A percentile compares a stretch with the other conserved stretches of the same genome.
Evolutionary conservation across 2,113 vertebrate genomes (phyloP).

Genomic region (Tretioscincus oriximinensis): DNA sequence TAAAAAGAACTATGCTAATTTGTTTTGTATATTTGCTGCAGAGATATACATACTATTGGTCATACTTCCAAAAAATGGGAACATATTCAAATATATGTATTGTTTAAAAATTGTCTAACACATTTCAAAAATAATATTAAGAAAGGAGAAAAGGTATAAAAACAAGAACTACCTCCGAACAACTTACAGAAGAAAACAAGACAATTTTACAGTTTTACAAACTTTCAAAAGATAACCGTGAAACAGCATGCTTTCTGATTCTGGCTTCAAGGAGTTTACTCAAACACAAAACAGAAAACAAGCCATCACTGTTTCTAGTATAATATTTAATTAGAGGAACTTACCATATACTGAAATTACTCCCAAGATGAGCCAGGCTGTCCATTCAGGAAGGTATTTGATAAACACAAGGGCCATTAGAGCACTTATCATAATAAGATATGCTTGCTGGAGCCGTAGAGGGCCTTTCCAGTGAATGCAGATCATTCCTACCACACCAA

Average conservation of each 20-base stretch:
- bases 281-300: not conserved
- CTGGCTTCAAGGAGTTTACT: not conserved
- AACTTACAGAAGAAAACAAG: not conserved
- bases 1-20: too few relatives aligned
- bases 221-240: not conserved
- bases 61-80: not conserved
- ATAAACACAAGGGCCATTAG: constrained; percentile 99
- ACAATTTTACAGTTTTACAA: constrained; percentile 26
- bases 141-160: not conserved
- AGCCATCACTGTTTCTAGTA: not conserved
- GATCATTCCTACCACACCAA: constrained; percentile 98
- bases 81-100: too few relatives aligned
- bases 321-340: constrained; percentile 41
- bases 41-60: not conserved
- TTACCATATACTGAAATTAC: constrained; percentile 98
- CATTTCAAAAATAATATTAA: not conserved
- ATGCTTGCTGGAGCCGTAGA: constrained; percentile 94
- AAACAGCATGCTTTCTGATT: not conserved
- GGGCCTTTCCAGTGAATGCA: constrained; percentile 98
- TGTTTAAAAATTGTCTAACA: not conserved
- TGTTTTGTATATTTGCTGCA: not conserved
- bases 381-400: constrained; percentile 98
- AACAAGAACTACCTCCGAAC: not conserved
- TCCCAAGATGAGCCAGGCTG: constrained; percentile 96
- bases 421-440: constrained; percentile 99